These are phyloP conservation scores for Spilogale gracilis DNA, from an alignment of 2,113 vertebrate genomes.

Conservation along the genomic window DNA sequence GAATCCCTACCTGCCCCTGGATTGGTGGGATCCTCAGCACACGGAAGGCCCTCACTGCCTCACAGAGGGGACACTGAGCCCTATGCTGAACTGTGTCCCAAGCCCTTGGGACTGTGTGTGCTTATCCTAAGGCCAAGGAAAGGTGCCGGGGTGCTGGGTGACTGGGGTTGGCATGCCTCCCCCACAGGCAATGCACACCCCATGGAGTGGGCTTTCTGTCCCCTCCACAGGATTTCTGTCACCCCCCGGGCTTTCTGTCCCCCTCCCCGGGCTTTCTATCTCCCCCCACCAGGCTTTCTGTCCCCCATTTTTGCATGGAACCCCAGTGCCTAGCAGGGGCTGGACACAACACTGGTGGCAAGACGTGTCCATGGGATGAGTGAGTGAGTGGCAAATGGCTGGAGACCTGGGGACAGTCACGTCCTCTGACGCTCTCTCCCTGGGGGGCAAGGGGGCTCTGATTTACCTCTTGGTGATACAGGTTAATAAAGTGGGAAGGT, in stretches of 20 bases:
- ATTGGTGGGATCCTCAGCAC: not conserved
- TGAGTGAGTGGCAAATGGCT: not conserved
- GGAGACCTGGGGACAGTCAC: not conserved
- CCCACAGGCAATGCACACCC: too few species aligned
- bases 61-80: rapidly evolving
- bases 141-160: rapidly evolving
- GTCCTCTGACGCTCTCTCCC: rapidly evolving
- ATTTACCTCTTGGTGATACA: not conserved
- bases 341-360: rapidly evolving
- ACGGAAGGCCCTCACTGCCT: not conserved
- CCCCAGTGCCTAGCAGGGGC: not conserved
- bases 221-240: too few species aligned
- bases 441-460: too few species aligned
- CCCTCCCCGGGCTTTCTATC: too few species aligned
- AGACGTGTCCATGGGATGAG: rapidly evolving
- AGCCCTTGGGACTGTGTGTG: not conserved
- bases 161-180: rapidly evolving
- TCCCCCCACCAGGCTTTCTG: too few species aligned
- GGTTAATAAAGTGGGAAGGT: not conserved
- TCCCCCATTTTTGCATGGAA: not conserved
- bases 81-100: not conserved
- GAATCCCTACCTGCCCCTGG: rapidly evolving
- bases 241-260: not conserved
- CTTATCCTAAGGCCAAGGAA: not conserved
- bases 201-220: not conserved